Conservation (phyloP, 2,113 vertebrate species). For the Mustelus asterias region DNA sequence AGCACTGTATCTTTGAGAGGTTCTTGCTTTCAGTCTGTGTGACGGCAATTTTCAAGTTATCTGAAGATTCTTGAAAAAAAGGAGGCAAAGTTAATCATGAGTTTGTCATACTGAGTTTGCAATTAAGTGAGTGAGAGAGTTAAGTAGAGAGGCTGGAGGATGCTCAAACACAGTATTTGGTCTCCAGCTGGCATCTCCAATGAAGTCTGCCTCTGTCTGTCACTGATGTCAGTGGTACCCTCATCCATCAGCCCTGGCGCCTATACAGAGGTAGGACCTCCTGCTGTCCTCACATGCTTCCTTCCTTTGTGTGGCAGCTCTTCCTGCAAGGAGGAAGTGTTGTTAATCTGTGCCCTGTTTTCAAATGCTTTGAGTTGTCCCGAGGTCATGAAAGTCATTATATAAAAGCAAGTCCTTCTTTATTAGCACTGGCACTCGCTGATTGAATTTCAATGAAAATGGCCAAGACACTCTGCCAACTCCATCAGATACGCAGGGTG, state of each 20-base stretch:
- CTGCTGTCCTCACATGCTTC: background rate
- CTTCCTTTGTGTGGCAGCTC: background rate
- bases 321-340: background rate
- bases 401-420: background rate
- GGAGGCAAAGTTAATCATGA: background rate
- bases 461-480: background rate
- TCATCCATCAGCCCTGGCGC: too few species aligned
- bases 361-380: too few species aligned
- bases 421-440: background rate
- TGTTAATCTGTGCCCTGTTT: background rate
- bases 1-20: background rate
- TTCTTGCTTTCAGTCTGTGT: background rate
- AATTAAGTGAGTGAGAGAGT: too few species aligned
- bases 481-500: background rate
- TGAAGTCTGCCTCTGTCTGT: background rate
- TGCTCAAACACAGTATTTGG: background rate
- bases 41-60: background rate
- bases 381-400: background rate
- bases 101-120: too few species aligned
- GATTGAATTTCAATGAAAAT: background rate
- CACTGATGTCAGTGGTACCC: too few species aligned
- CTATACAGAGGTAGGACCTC: background rate
- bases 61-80: background rate
- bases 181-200: background rate
- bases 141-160: too few species aligned